A percentile compares a stretch with the other conserved stretches of the same genome.
These are phyloP conservation scores for Puntigrus tetrazona DNA, from an alignment of 2,113 vertebrate genomes.

Conservation along the genomic window DNA sequence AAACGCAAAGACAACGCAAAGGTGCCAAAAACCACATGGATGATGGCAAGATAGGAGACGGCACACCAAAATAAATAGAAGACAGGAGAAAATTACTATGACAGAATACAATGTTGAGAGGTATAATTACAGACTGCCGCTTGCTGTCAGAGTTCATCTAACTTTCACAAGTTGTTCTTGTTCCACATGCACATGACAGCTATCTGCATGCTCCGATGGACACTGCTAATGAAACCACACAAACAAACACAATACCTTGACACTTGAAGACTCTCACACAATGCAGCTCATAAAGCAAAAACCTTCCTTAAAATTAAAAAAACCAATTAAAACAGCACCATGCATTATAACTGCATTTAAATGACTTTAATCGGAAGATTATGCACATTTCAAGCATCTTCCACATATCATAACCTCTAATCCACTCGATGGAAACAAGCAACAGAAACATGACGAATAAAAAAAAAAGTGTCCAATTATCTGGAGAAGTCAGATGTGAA, in stretches of 20 bases:
- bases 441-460: constrained; percentile 41
- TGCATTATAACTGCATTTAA: constrained; percentile 25
- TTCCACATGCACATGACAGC: background rate
- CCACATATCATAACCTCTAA: constrained; percentile 41
- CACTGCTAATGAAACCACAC: constrained; percentile 25
- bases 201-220: constrained; percentile 18
- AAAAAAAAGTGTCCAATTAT: constrained; percentile 46
- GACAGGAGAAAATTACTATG: background rate
- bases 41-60: constrained; percentile 8
- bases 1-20: background rate
- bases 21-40: constrained; percentile 8
- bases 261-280: constrained; percentile 30
- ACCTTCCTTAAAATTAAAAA: background rate
- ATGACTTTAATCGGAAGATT: constrained; percentile 34
- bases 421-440: constrained; percentile 39
- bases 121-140: constrained; percentile 7
- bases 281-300: constrained; percentile 21
- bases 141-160: constrained; percentile 1
- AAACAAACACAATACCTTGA: constrained; percentile 27
- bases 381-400: constrained; percentile 44
- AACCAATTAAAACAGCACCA: background rate
- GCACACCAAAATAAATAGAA: background rate
- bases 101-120: constrained; percentile 1
- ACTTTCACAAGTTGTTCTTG: constrained; percentile 1
- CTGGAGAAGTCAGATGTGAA: constrained; percentile 54